A percentile compares a stretch with the other conserved stretches of the same genome.
Evolutionary conservation across 2,888 invertebrate species (phyloP).

Genomic region (Xestoiulus laeticollis): DNA sequence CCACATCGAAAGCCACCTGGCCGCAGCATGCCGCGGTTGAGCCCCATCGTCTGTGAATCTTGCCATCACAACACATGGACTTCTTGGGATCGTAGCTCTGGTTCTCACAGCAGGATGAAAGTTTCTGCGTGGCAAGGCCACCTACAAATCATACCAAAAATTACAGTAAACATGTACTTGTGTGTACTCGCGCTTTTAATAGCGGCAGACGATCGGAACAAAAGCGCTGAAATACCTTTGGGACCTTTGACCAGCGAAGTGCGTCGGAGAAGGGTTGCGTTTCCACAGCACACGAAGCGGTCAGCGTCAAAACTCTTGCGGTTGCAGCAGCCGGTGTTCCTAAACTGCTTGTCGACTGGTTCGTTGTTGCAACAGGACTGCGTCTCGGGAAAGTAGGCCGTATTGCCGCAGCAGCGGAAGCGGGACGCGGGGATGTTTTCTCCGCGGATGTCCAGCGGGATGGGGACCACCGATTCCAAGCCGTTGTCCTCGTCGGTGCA

Average conservation of each 20-base stretch:
- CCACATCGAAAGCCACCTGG: constrained; percentile 46
- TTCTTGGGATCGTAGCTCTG: constrained; percentile 51
- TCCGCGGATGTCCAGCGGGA: not conserved
- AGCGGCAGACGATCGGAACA: not conserved
- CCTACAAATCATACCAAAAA: no score
- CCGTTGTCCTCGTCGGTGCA: not conserved
- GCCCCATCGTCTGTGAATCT: constrained; percentile 48
- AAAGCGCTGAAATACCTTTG: not conserved
- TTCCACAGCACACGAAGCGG: constrained; percentile 49
- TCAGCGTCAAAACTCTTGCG: constrained; percentile 47
- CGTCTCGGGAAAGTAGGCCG: not conserved
- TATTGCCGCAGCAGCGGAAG: constrained; percentile 48
- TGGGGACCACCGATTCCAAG: not conserved
- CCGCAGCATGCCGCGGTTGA: constrained; percentile 46
- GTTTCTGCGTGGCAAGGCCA: not conserved
- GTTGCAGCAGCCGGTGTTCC: constrained; percentile 52
- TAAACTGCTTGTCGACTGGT: constrained; percentile 19
- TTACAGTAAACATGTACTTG: no score
- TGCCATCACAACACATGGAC: constrained; percentile 50
- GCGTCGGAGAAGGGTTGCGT: constrained; percentile 9
- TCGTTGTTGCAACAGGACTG: constrained; percentile 50
- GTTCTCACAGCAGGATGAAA: constrained; percentile 25
- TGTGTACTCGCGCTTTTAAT: no score
- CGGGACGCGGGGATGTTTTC: not conserved
- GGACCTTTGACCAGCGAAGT: not conserved